Percentiles rank a stretch among this genome's conserved stretches.
Evolutionary conservation across 2,888 invertebrate species (phyloP).

Genomic region (Acrocera orbiculus): DNA sequence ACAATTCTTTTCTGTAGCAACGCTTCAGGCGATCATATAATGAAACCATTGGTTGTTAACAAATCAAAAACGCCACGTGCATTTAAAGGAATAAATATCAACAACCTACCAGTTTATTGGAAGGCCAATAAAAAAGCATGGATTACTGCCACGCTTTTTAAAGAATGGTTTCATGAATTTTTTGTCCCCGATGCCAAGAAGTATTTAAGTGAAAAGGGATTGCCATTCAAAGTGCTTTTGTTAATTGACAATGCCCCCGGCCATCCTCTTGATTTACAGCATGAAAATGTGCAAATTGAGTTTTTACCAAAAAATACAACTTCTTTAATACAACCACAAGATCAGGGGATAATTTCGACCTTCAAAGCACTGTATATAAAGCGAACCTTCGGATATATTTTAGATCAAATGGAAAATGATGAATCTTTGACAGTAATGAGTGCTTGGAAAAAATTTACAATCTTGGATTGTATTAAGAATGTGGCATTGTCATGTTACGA

Average conservation of each 20-base stretch:
- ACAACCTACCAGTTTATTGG: constrained; percentile 16
- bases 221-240: constrained; percentile 9
- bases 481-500: too few species aligned
- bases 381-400: too few species aligned
- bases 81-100: constrained; percentile 14
- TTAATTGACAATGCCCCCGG: constrained; percentile 13
- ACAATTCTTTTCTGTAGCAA: constrained; percentile 17
- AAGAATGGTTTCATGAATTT: constrained; percentile 11
- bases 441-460: too few species aligned
- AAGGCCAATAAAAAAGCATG: constrained; percentile 14
- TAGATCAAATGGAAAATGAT: too few species aligned
- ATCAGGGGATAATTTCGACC: too few species aligned
- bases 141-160: constrained; percentile 11
- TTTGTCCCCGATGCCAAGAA: constrained; percentile 10
- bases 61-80: constrained; percentile 14
- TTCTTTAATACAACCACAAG: constrained; percentile 16
- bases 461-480: too few species aligned
- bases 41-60: constrained; percentile 17
- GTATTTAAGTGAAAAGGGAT: constrained; percentile 6
- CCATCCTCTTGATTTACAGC: constrained; percentile 11
- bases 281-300: constrained; percentile 10
- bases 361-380: too few species aligned
- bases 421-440: too few species aligned
- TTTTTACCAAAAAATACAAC: constrained; percentile 16
- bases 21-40: constrained; percentile 16